Base-by-base conservation (phyloP, 1,140 invertebrate species). In the Ips nitidus region DNA sequence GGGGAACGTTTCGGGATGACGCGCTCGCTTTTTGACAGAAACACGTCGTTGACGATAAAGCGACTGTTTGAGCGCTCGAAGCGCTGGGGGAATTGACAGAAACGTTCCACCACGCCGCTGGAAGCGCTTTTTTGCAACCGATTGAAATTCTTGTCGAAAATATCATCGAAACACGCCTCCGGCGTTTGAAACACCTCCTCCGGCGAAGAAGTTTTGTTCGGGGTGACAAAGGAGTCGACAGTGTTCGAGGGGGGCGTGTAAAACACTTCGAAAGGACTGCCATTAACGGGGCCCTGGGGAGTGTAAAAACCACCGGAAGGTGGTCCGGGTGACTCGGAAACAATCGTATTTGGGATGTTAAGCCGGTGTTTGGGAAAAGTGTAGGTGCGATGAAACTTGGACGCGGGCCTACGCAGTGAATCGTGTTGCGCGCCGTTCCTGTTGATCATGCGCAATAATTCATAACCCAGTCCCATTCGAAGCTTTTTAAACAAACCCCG, bases 1-100 rank as follows among this genome's bases (percentile, higher is more conserved):
- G 61, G 60, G 5, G 66, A 69, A 38, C 74, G 64, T 52, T 74
- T 66, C 0, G 77, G 77, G n/a, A 80, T 79, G 62, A 76, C 73
- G 64, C 77, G 79, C 40, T 80, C 78, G 66, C 77, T 79, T 70
- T 78, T 78, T 1, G 78, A 80, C n/a, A 75, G 64, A 41, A 79
- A 45, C n/a, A 80, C 77, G 3, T 72, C 77, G 40, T 75, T 67
- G 7, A 60, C 45, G 1, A 57, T 45, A 1, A 57, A 40, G 40
- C 53, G 59, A 55, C 41, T 42, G 2, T 68, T 50, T 3, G 60
- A 41, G 22, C 47, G 59, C 36, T 66, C 43, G 37, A 61, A 71
- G 36, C 42, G 56, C 5, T n/a, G n/a, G 8, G 57, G 57, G 8
- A 6, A 8, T 6, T 42, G 22, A 22, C 22, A 22, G 2, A 55